Evolutionary conservation across 2,797 vertebrate genomes (phyloP), one percentile per base, ranked within the genome.

Genomic region (Danio choprae): DNA sequence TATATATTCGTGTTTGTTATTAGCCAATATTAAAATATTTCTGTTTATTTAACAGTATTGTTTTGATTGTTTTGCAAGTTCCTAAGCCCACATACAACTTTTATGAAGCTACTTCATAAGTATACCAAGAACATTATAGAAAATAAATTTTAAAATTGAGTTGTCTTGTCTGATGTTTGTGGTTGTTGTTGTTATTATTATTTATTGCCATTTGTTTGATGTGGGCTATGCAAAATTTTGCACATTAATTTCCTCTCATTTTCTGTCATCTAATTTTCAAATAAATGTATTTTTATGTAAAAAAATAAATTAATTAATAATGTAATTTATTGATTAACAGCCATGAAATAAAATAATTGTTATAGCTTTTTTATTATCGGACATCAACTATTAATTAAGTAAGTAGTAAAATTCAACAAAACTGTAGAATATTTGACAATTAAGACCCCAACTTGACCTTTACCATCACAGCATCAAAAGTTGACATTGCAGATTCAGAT

Each of bases 401-500:
- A n/a, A n/a, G 8, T 4, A 18, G 4, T 18, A 9, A 9, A 18
- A 4, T 55, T 18, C 0, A 38, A 15, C 13, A 48, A 16, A 16
- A 20, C 5, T 20, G 0, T 55, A 5, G 4, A 22, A 13, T 64
- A 12, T 8, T 55, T 53, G 10, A 11, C n/a, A 73, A 58, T 20
- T 29, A n/a, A 59, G 22, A 11, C 29, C 18, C 36, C 2, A 0
- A 10, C 59, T 50, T 63, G 5, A 46, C 44, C 44, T 7, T 29
- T 29, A 29, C 29, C 29, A n/a, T n/a, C n/a, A n/a, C n/a, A 29
- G 29, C 29, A 29, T 29, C 29, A 29, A 29, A 29, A 29, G 56
- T 43, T 51, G 67, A 79, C 29, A 1, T 36, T 51, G 44, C 44
- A 22, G 13, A 41, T 70, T 78, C 55, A 1, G 36, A 71, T 71